Evolutionary conservation across 1,140 invertebrate species (phyloP).

Genomic region (Trachymyrmex cornetzi): DNA sequence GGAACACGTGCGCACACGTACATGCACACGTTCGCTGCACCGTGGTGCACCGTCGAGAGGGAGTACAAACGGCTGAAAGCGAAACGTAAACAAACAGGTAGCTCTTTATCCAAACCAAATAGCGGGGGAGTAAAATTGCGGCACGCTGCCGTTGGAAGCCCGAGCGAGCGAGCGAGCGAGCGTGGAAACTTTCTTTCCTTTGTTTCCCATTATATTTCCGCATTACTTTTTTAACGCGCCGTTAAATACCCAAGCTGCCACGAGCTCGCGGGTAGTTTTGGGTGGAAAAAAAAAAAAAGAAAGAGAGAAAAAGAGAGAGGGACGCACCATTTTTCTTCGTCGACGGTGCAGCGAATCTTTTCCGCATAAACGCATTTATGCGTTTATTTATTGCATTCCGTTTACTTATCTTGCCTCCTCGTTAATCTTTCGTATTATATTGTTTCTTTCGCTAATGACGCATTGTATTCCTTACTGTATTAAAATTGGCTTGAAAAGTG

Average conservation of each 20-base stretch:
- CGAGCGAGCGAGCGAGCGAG: slow-evolving; percentile 58
- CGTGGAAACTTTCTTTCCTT: slow-evolving; percentile 76
- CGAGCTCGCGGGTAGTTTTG: slow-evolving; percentile 68
- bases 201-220: slow-evolving; percentile 74
- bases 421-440: slow-evolving; percentile 38
- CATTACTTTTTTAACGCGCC: slow-evolving; percentile 75
- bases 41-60: slow-evolving; percentile 68
- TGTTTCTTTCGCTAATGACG: slow-evolving; percentile 23
- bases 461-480: slow-evolving; percentile 3
- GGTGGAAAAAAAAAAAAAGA: slow-evolving; percentile 19
- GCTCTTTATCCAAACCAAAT: slow-evolving; percentile 78
- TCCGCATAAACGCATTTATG: slow-evolving; percentile 32
- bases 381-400: slow-evolving; percentile 46
- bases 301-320: not conserved
- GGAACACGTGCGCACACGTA: slow-evolving; percentile 35
- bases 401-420: slow-evolving; percentile 17
- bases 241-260: slow-evolving; percentile 75
- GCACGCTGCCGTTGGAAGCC: slow-evolving; percentile 57
- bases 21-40: slow-evolving; percentile 46
- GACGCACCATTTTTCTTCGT: slow-evolving; percentile 48
- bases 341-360: slow-evolving; percentile 51
- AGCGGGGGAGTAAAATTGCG: slow-evolving; percentile 77
- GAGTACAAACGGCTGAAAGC: slow-evolving; percentile 78
- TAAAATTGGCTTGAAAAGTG: slow-evolving; percentile 31
- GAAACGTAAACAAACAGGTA: slow-evolving; percentile 81